Base-by-base conservation (phyloP, 2,888 invertebrate species). In the Apamea sordens region DNA sequence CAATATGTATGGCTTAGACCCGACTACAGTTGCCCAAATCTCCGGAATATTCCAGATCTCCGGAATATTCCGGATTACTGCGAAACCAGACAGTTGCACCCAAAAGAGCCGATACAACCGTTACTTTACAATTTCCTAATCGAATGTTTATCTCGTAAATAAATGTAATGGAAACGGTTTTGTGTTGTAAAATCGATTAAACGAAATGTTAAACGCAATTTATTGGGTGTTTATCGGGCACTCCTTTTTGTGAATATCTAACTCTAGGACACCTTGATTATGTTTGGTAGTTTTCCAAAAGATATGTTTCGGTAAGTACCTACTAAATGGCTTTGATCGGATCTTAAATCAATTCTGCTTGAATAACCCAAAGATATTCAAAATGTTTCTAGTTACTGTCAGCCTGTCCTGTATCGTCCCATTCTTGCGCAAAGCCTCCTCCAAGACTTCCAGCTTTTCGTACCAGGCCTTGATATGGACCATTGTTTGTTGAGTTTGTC, bases 91-190 rank as follows among this genome's bases (percentile, higher is more conserved):
- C 21, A 41, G 56, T 81, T 64, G n/a, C 82, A 80, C 63, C 36
- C n/a, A 36, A 63, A 85, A 63, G 36, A n/a, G 18, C 65, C 47
- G 44, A 70, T 32, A 77, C 65, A 44, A 59, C 32, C 13, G 41
- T 86, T 82, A 70, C 64, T 67, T 69, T n/a, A 44, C 64, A 72
- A 80, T 85, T 80, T 80, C 74, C 50, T 69, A 87, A 85, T 80
- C 61, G 24, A 84, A 75, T 69, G 50, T 74, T 80, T 87, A 85
- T 85, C 86, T 59, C 56, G 36, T 72, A 74, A 80, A 84, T 82
- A 85, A 76, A 80, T 86, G 80, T 86, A 84, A 86, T 84, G 61
- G 80, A 86, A 70, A 83, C 73, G 70, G 73, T 67, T 80, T 87
- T 56, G 56, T 63, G 72, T 75, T 70, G 68, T 84, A 65, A 84